Percentiles rank a stretch among this genome's conserved stretches.
These are phyloP conservation scores for Tupiocoris notatus DNA, from an alignment of 2,888 invertebrate species.

Conservation along the genomic window DNA sequence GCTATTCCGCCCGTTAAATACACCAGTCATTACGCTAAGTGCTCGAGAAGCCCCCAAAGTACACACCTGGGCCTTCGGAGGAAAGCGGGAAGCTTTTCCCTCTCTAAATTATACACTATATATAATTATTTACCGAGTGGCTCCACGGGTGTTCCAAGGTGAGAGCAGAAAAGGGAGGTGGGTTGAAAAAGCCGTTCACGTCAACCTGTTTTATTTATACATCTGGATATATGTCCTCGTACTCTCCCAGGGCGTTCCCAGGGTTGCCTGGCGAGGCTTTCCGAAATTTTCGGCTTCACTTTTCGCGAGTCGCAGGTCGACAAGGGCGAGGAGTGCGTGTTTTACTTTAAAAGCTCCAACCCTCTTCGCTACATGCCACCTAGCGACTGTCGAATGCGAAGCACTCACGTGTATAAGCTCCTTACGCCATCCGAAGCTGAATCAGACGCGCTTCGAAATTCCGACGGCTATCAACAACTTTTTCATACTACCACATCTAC, in stretches of 20 bases:
- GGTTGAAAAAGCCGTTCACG: slow-evolving; percentile 21
- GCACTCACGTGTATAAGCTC: background rate
- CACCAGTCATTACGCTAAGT: slow-evolving; percentile 42
- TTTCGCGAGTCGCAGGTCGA: background rate
- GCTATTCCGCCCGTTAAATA: slow-evolving; percentile 35
- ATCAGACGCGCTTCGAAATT: background rate
- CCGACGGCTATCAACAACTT: background rate
- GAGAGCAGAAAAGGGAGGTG: background rate
- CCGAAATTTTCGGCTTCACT: background rate
- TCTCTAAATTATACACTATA: slow-evolving; percentile 40
- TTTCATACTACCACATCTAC: too few species aligned
- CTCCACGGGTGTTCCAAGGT: slow-evolving; percentile 6
- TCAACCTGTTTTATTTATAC: slow-evolving; percentile 36
- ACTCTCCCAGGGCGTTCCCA: background rate
- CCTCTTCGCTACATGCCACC: too few species aligned
- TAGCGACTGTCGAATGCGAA: background rate
- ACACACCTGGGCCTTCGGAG: slow-evolving; percentile 36
- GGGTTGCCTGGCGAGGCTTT: background rate
- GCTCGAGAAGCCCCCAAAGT: slow-evolving; percentile 27
- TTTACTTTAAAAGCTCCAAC: background rate
- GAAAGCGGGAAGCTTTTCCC: slow-evolving; percentile 4
- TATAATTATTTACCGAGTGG: slow-evolving; percentile 39
- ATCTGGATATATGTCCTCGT: slow-evolving; percentile 24
- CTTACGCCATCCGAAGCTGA: background rate
- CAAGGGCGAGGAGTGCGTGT: background rate